A percentile compares a stretch with the other conserved stretches of the same genome.
These are phyloP conservation scores for Acanthopagrus latus DNA, from an alignment of 2,797 vertebrate genomes.

Conservation along the genomic window DNA sequence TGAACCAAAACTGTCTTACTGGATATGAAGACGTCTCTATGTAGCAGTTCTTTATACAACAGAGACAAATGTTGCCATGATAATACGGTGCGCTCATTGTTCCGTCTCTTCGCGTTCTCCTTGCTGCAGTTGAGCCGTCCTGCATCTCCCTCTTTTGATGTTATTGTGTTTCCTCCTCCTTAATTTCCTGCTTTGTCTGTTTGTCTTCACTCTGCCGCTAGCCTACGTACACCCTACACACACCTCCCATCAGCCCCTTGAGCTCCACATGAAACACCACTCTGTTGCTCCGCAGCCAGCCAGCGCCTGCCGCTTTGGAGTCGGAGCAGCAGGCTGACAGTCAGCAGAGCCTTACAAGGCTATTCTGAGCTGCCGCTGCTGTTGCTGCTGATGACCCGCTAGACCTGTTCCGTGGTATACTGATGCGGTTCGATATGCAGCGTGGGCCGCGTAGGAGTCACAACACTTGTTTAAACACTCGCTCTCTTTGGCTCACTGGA, in stretches of 20 bases:
- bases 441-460: conserved; percentile 80
- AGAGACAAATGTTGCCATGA: conserved; percentile 23
- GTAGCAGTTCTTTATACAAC: conserved; percentile 4
- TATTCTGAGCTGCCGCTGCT: conserved; percentile 78
- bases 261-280: conserved; percentile 69
- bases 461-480: conserved; percentile 78
- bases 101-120: conserved; percentile 36
- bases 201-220: conserved; percentile 57
- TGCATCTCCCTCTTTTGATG: conserved; percentile 60
- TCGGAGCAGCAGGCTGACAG: conserved; percentile 67
- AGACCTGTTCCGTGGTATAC: conserved; percentile 73
- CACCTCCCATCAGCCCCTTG: conserved; percentile 65
- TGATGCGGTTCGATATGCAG: conserved; percentile 79
- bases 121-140: conserved; percentile 32
- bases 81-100: conserved; percentile 19
- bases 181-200: conserved; percentile 65
- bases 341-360: conserved; percentile 79
- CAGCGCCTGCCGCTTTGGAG: conserved; percentile 64
- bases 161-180: conserved; percentile 58
- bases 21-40: conserved; percentile 46
- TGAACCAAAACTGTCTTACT: conserved; percentile 37
- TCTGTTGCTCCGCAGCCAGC: conserved; percentile 60
- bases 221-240: conserved; percentile 69
- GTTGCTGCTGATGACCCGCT: conserved; percentile 76
- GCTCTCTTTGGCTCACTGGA: conserved; percentile 68